Percentiles rank a stretch among this genome's conserved stretches.
phyloP scores from a whole-genome alignment of 2,113 vertebrate genomes.

The Jacana jacana region DNA sequence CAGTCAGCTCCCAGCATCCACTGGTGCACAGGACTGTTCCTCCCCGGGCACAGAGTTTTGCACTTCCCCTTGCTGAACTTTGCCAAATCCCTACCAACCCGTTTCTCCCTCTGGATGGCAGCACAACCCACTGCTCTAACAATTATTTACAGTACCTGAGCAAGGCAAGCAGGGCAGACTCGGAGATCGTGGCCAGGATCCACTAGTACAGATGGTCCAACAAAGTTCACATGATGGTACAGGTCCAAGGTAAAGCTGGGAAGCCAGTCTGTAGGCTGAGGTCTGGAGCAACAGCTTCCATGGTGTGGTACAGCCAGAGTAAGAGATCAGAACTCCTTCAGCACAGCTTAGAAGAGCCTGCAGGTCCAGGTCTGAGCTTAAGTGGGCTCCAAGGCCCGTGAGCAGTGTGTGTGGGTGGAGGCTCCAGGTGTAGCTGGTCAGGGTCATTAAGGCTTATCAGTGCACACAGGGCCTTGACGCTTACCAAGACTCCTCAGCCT shows the following conservation, averaged over 20 bases:
- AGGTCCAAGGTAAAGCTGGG: background rate
- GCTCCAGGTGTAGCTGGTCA: background rate
- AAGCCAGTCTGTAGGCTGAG: background rate
- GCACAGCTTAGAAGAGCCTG: rapidly evolving
- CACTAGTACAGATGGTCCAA: background rate
- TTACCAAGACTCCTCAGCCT: background rate
- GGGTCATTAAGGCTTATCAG: background rate
- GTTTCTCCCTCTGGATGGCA: background rate
- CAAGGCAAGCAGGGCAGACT: background rate
- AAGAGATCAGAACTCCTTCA: background rate
- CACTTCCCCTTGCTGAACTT: background rate
- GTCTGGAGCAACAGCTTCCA: background rate
- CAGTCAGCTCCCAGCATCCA: background rate
- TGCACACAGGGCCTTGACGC: background rate
- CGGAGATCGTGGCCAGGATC: background rate
- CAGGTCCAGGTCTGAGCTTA: background rate
- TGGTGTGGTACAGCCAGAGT: background rate
- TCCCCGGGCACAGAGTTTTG: background rate
- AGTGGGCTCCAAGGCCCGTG: background rate
- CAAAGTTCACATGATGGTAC: background rate
- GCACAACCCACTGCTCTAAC: background rate
- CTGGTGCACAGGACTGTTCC: background rate
- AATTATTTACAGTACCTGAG: background rate
- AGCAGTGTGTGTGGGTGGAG: background rate
- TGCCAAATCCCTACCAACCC: background rate